Conservation (phyloP, 2,888 invertebrate species). For the Keiferia lycopersicella region DNA sequence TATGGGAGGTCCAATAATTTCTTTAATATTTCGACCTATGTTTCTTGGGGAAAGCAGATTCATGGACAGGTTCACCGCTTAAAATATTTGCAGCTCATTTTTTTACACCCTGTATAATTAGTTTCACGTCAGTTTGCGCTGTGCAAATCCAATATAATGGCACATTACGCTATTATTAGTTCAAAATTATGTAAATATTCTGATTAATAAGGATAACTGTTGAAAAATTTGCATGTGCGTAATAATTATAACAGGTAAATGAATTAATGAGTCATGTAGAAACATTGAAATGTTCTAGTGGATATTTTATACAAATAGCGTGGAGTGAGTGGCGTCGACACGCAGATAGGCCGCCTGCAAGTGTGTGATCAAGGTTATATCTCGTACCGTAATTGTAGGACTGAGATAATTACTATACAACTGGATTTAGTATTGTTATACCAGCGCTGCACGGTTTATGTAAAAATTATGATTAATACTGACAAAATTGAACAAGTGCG, state of each 20-base stretch:
- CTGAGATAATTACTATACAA: conserved; percentile 63
- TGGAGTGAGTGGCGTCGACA: conserved; percentile 45
- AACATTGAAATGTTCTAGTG: conserved; percentile 41
- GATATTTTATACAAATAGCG: conserved; percentile 41
- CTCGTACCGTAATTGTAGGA: conserved; percentile 53
- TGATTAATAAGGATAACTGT: conserved; percentile 28
- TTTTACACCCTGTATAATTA: not conserved
- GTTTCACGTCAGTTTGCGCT: not conserved
- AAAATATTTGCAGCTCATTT: too few relatives aligned
- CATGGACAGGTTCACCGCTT: too few relatives aligned
- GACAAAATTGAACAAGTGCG: not conserved
- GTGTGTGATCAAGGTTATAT: conserved; percentile 68
- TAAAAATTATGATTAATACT: not conserved
- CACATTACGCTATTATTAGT: conserved; percentile 12
- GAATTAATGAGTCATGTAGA: conserved; percentile 47
- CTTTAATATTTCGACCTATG: too few relatives aligned
- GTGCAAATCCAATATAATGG: conserved; percentile 1
- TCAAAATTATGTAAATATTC: conserved; percentile 23
- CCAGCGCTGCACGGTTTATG: conserved; percentile 12
- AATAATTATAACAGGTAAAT: conserved; percentile 33
- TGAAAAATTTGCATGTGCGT: conserved; percentile 32
- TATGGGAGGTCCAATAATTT: too few relatives aligned
- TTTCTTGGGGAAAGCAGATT: too few relatives aligned
- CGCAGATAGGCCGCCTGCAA: conserved; percentile 44
- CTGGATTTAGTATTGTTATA: conserved; percentile 47